These are phyloP conservation scores for Brachycybe producta DNA, from an alignment of 2,888 invertebrate genomes.

Conservation along the genomic window DNA sequence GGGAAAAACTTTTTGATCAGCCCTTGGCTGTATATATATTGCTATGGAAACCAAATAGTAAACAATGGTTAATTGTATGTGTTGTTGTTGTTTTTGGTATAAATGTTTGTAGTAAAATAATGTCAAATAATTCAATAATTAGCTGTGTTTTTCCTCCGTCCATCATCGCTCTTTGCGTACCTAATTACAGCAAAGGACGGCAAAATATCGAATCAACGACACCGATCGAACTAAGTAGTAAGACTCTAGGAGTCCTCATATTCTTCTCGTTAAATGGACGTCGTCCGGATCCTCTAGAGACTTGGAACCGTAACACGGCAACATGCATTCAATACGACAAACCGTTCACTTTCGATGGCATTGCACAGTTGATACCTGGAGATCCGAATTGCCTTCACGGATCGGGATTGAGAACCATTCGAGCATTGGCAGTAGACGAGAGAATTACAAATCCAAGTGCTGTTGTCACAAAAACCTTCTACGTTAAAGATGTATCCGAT, in stretches of 20 bases:
- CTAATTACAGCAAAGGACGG: background rate
- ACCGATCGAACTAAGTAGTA: background rate
- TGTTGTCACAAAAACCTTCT: background rate
- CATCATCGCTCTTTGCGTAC: background rate
- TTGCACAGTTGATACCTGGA: too few relatives aligned
- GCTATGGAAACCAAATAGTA: too few relatives aligned
- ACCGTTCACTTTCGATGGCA: background rate
- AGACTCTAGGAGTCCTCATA: background rate
- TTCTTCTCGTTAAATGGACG: slow-evolving; percentile 2
- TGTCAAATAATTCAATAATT: too few relatives aligned
- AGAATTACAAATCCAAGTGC: background rate
- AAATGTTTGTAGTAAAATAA: too few relatives aligned
- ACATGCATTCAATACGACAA: background rate
- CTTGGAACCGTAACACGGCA: slow-evolving; percentile 1
- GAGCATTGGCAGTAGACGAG: background rate
- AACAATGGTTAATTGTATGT: too few relatives aligned
- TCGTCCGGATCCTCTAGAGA: slow-evolving; percentile 1
- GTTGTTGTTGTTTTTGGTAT: too few relatives aligned
- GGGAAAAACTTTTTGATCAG: too few relatives aligned
- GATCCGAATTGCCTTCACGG: too few relatives aligned
- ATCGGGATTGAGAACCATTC: background rate
- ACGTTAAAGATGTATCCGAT: too few relatives aligned
- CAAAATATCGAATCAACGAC: slow-evolving; percentile 1
- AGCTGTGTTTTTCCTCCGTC: too few relatives aligned
- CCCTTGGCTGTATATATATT: too few relatives aligned